Evolutionary conservation across 64 coral and sea anemone genomes (phyloP).

Genomic region (Montipora capricornis): DNA sequence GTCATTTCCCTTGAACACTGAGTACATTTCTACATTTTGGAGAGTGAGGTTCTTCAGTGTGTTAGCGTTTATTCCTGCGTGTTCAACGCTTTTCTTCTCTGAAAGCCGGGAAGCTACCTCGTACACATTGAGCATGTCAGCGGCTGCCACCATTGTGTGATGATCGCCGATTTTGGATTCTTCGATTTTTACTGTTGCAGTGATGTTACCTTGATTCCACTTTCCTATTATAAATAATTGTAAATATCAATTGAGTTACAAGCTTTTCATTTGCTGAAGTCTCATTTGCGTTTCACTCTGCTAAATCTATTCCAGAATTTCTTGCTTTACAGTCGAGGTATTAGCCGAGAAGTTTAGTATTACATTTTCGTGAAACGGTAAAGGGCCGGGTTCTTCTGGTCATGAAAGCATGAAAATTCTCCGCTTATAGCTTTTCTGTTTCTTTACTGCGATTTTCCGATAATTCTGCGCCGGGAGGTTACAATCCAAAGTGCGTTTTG

Average conservation of each 20-base stretch:
- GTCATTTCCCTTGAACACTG: conserved; percentile 88
- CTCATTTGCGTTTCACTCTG: neutral
- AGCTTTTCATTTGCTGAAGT: too few species aligned
- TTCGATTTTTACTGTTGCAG: conserved; percentile 78
- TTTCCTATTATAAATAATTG: conserved; percentile 61
- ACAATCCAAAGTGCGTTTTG: too few species aligned
- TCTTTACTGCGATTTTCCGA: too few species aligned
- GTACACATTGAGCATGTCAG: conserved; percentile 69
- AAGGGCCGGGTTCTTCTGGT: too few species aligned
- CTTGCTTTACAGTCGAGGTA: too few species aligned
- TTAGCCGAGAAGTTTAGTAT: too few species aligned
- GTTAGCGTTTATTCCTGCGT: conserved; percentile 81
- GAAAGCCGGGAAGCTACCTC: conserved; percentile 78
- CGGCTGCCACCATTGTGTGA: conserved; percentile 85
- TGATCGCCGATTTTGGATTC: conserved; percentile 94
- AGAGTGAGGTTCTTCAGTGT: conserved; percentile 75
- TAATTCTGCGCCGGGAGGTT: too few species aligned
- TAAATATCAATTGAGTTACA: too few species aligned
- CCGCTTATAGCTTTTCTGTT: too few species aligned
- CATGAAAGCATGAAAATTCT: too few species aligned
- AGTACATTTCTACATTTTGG: conserved; percentile 91
- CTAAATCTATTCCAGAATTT: too few species aligned
- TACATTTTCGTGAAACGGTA: too few species aligned
- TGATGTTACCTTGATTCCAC: conserved; percentile 84
- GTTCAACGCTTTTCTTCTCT: conserved; percentile 73